Base-by-base conservation (phyloP, 2,113 vertebrate species). In the Centropus unirufus region DNA sequence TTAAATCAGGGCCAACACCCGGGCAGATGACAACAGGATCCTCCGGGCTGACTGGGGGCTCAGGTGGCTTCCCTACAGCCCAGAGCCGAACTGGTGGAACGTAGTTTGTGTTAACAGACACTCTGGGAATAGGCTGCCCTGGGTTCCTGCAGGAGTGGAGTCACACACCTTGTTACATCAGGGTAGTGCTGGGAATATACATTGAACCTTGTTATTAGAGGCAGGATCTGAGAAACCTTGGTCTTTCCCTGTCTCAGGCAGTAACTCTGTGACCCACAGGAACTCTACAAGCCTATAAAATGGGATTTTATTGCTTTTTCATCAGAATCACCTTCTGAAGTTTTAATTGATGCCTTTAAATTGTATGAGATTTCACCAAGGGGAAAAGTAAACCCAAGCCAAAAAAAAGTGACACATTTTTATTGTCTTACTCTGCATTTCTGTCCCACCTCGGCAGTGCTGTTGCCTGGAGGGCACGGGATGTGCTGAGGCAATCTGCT, bases 101-200 rank as follows among this genome's bases (percentile, higher is more conserved):
- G 69, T 61, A 68, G 27, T 62, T 80, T 34, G 27, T 52, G 55
- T 51, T 61, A 61, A 68, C 49, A 36, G 74, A 24, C 39, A 29
- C 0, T 0, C 39, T 30, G 61, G 32, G 55, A 47, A 58, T 39
- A 58, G 39, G 39, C 51, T 74, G 46, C 24, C 1, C 42, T 34
- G 47, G 23, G 6, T 74, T 52, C 32, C 52, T 64, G 0, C 52
- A 44, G 52, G 59, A 55, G 47, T 54, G 8, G 58, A 51, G 49
- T 27, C 78, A 13, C 5, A 22, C 21, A 51, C 40, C 0, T 0
- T 57, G 6, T 21, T 69, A 40, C 18, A 14, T 15, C 40, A 26
- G 24, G 42, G 14, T 12, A 54, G 1, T 52, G 17, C 67, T 74
- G 54, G 47, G 15, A 49, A 11, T 52, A 3, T 24, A 6, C 12